Base-by-base conservation (phyloP, 2,113 vertebrate species). In the Tachysurus fulvidraco region DNA sequence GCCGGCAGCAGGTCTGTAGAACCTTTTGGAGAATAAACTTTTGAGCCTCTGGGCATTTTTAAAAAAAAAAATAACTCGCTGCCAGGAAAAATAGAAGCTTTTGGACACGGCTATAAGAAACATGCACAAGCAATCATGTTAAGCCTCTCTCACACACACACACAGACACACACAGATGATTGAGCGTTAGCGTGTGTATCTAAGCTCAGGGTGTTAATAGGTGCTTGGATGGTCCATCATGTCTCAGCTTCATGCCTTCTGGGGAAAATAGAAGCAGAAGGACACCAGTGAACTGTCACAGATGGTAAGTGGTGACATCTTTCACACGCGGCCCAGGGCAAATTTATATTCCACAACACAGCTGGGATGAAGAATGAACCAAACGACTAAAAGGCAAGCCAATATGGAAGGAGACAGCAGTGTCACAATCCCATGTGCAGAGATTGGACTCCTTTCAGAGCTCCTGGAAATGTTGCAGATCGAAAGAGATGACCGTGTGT, bases 81-180 rank as follows among this genome's bases (percentile, higher is more conserved):
- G 85, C 76, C 85, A 88, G 84, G 79, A 91, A 89, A 91, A 89
- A 88, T 50, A 74, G 30, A 76, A 60, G 59, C 28, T 36, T 74
- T 83, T 83, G 41, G 69, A 64, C 11, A 36, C 9, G 8, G 52
- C 16, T 55, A 79, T 57, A 79, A 59, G 78, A 59, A 60, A 41
- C 30, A 60, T 23, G 57, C 30, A 60, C 57, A 59, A 60, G 55
- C 30, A 81, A 60, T 81, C 57, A 81, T 17, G 21, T 80, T 80
- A 59, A 57, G 19, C 55, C 19, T 25, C 30, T 19, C 46, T 30
- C 62, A 30, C 60, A 52, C 57, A 46, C 44, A 14, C 52, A 62
- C 28, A 25, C 30, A 25, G 10, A 25, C 21, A 62, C 11, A 25
- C 30, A 60, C 30, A 19, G 2, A 5, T 73, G 50, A 44, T 62